Evolutionary conservation across 1,140 invertebrate genomes (phyloP).

Genomic region (Ostrea denselamellosa): DNA sequence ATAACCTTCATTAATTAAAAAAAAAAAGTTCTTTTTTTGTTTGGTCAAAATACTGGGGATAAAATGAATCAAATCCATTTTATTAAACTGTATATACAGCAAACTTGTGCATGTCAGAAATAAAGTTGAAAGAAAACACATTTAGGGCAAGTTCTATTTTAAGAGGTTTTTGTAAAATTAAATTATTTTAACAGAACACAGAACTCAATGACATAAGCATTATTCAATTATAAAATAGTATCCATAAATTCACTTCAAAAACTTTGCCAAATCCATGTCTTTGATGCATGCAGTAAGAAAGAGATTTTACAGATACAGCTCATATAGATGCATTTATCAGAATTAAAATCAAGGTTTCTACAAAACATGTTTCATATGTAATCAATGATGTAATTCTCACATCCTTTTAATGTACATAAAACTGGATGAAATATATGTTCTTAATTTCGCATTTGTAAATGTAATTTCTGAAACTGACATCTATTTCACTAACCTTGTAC

Average conservation of each 20-base stretch:
- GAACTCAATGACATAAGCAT: background rate
- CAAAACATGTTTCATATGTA: background rate
- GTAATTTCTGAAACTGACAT: background rate
- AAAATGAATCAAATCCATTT: too few species aligned
- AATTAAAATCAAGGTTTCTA: background rate
- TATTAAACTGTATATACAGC: too few species aligned
- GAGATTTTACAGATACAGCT: background rate
- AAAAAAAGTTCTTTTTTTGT: too few species aligned
- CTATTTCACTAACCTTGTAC: constrained; percentile 85
- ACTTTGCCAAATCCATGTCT: background rate
- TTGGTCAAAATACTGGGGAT: too few species aligned
- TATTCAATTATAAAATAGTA: background rate
- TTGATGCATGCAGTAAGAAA: background rate
- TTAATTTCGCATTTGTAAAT: background rate
- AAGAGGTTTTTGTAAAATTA: too few species aligned
- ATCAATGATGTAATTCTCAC: background rate
- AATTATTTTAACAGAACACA: background rate
- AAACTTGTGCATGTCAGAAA: too few species aligned
- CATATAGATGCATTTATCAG: background rate
- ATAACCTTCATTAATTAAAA: too few species aligned
- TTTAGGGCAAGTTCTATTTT: background rate
- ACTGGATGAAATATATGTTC: background rate
- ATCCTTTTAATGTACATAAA: background rate
- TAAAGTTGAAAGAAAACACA: too few species aligned
- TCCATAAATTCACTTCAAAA: background rate